These are phyloP conservation scores for Calameuta idolon DNA, from an alignment of 2,888 invertebrate species.

Conservation along the genomic window DNA sequence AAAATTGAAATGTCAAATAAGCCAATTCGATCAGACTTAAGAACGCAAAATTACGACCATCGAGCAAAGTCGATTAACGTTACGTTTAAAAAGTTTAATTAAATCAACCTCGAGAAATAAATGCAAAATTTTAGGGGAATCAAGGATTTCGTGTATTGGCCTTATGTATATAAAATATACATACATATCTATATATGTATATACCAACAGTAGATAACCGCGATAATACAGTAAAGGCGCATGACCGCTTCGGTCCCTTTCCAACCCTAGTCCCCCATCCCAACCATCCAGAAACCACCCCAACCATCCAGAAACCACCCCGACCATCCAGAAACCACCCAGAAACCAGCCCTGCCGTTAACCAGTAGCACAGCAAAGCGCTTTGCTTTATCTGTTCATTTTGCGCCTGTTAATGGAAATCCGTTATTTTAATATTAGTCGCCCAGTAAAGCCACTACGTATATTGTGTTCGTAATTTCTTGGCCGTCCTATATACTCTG, in stretches of 20 bases:
- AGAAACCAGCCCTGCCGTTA: background rate
- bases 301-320: background rate
- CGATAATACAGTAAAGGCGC: slow-evolving; percentile 19
- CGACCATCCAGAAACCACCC: background rate
- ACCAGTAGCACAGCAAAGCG: background rate
- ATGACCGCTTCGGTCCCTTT: background rate
- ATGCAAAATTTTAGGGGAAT: too few relatives aligned
- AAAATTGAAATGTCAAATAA: too few relatives aligned
- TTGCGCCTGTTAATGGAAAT: slow-evolving; percentile 40
- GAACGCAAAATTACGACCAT: too few relatives aligned
- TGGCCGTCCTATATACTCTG: background rate
- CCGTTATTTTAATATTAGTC: slow-evolving; percentile 51
- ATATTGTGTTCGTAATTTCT: background rate
- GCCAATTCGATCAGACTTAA: too few relatives aligned
- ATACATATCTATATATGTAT: too few relatives aligned
- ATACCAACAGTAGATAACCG: background rate
- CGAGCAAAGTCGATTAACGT: slow-evolving; percentile 37
- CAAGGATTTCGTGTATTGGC: background rate
- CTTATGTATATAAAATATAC: background rate
- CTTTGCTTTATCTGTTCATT: slow-evolving; percentile 33
- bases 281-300: background rate
- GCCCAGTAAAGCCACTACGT: slow-evolving; percentile 39
- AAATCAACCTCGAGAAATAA: slow-evolving; percentile 1
- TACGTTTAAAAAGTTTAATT: slow-evolving; percentile 49
- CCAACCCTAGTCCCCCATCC: background rate